These are phyloP conservation scores for Notolepis coatsorum DNA, from an alignment of 2,797 vertebrate genomes.

Conservation along the genomic window DNA sequence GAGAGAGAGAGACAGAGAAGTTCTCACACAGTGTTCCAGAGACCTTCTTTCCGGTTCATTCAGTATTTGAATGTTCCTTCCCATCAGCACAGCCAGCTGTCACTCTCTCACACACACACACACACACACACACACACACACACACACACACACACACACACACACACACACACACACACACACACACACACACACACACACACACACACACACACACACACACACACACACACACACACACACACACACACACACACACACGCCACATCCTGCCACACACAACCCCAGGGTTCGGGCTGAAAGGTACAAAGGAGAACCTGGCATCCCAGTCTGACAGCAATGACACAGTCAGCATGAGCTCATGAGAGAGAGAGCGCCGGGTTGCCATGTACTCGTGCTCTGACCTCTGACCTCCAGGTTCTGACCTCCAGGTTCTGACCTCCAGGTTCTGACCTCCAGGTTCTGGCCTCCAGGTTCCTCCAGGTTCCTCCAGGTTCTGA, in stretches of 20 bases:
- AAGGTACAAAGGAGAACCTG: conserved; percentile 67
- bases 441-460: too few relatives aligned
- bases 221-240: conserved; percentile 33
- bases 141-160: background rate
- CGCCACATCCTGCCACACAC: conserved; percentile 74
- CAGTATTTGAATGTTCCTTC: conserved; percentile 79
- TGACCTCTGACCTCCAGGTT: too few relatives aligned
- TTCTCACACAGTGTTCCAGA: conserved; percentile 52
- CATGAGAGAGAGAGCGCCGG: conserved; percentile 5
- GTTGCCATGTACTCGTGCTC: conserved; percentile 38
- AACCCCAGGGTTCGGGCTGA: conserved; percentile 56
- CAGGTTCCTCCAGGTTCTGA: too few relatives aligned
- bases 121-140: background rate
- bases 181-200: conserved; percentile 8
- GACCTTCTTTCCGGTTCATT: conserved; percentile 72
- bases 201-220: conserved; percentile 33
- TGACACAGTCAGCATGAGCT: conserved; percentile 68
- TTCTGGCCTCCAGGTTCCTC: too few relatives aligned
- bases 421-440: too few relatives aligned
- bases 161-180: background rate
- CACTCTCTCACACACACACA: conserved; percentile 36
- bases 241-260: conserved; percentile 10
- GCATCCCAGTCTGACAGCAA: conserved; percentile 39
- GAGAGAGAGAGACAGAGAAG: conserved; percentile 18
- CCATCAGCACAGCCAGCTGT: conserved; percentile 66